phyloP scores from a whole-genome alignment of 2,797 vertebrate genomes.

The Erethizon dorsatum region DNA sequence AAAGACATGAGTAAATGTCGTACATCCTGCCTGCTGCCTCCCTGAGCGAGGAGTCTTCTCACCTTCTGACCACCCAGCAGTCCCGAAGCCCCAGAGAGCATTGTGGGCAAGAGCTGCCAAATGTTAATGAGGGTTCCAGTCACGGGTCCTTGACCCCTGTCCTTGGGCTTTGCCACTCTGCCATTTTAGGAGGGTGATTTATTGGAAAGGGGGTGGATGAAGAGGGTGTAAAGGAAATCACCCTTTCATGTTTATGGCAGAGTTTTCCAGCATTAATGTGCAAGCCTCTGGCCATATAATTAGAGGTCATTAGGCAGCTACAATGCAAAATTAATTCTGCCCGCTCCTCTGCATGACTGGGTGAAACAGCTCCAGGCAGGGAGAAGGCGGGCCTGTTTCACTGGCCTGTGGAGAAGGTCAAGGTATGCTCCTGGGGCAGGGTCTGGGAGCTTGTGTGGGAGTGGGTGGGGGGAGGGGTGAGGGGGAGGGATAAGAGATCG shows the following conservation, averaged over 20 bases:
- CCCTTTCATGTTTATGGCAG: conserved; percentile 70
- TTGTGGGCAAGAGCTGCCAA: background rate
- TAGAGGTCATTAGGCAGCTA: conserved; percentile 81
- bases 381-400: conserved; percentile 30
- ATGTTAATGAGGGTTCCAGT: background rate
- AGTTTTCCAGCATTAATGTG: conserved; percentile 73
- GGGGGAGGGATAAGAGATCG: conserved; percentile 21
- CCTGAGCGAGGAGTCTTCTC: background rate
- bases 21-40: conserved; percentile 52
- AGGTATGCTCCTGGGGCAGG: conserved; percentile 40
- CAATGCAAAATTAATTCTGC: conserved; percentile 74
- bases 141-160: conserved; percentile 30
- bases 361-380: conserved; percentile 46
- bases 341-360: background rate
- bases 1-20: background rate
- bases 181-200: conserved; percentile 64
- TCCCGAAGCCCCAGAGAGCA: background rate
- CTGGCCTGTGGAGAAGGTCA: conserved; percentile 69
- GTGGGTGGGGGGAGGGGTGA: background rate
- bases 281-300: conserved; percentile 79
- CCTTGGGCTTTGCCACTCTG: background rate
- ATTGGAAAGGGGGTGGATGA: conserved; percentile 25
- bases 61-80: background rate
- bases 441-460: background rate
- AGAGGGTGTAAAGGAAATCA: conserved; percentile 77